A percentile compares a stretch with the other conserved stretches of the same genome.
These are phyloP conservation scores for Porites divaricata DNA, from an alignment of 92 coral and sea anemone species.

Conservation along the genomic window DNA sequence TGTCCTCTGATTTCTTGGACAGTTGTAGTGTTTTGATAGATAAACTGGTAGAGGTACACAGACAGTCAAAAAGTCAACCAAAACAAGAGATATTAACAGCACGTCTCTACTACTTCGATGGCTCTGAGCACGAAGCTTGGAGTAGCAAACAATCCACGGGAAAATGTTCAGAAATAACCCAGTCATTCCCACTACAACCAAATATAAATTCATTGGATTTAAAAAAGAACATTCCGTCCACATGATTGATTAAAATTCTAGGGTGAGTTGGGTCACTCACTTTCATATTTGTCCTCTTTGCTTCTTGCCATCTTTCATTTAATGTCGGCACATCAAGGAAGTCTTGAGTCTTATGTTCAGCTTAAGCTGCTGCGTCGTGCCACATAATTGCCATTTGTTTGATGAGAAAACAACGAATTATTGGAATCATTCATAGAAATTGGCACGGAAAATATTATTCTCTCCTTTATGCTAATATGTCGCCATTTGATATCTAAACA, in stretches of 20 bases:
- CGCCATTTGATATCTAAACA: too few relatives aligned
- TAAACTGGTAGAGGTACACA: slow-evolving; percentile 77
- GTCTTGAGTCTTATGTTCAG: too few relatives aligned
- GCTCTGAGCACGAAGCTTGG: slow-evolving; percentile 54
- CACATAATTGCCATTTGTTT: slow-evolving; percentile 1
- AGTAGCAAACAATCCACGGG: slow-evolving; percentile 74
- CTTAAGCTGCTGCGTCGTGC: neutral
- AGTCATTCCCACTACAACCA: slow-evolving; percentile 54
- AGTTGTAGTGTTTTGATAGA: slow-evolving; percentile 54
- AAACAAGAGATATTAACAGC: slow-evolving; percentile 66
- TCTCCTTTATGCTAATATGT: too few relatives aligned
- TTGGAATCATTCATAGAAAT: neutral
- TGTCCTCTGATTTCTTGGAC: neutral
- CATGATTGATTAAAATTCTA: neutral
- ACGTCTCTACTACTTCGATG: slow-evolving; percentile 73
- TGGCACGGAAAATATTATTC: neutral
- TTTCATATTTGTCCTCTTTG: neutral
- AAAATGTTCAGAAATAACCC: slow-evolving; percentile 69
- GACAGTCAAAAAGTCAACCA: slow-evolving; percentile 68
- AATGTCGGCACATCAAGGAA: too few relatives aligned
- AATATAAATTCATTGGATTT: slow-evolving; percentile 66
- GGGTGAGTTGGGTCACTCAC: neutral
- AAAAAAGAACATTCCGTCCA: slow-evolving; percentile 37
- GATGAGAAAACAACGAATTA: slow-evolving; percentile 6
- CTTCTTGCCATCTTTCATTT: too few relatives aligned